phyloP scores from a whole-genome alignment of 2,113 vertebrate species.

The Charina bottae region DNA sequence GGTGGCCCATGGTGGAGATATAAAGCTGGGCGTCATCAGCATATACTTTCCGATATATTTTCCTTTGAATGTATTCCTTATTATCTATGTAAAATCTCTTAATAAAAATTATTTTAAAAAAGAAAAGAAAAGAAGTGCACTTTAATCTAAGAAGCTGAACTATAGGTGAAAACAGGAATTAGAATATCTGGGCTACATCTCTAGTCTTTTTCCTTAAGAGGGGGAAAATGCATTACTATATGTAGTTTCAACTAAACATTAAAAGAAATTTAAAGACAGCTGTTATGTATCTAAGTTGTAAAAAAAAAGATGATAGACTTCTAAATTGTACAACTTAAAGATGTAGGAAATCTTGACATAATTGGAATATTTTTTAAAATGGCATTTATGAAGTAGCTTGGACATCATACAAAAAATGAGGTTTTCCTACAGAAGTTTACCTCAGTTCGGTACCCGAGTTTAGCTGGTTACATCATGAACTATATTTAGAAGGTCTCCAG shows the following conservation, averaged over 20 bases:
- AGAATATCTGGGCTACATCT: background rate
- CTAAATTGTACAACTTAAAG: constrained; percentile 34
- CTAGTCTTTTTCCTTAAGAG: background rate
- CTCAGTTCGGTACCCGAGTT: constrained; percentile 53
- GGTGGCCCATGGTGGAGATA: too few relatives aligned
- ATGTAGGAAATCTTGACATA: constrained; percentile 41
- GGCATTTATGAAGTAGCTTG: constrained; percentile 41
- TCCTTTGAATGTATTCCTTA: too few relatives aligned
- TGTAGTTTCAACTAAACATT: constrained; percentile 9
- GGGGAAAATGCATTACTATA: background rate
- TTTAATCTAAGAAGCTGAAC: background rate
- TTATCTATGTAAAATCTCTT: too few relatives aligned
- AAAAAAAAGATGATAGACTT: background rate
- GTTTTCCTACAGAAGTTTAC: constrained; percentile 56
- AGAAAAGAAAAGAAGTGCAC: background rate
- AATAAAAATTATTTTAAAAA: too few relatives aligned
- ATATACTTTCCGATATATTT: too few relatives aligned
- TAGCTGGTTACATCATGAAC: constrained; percentile 66
- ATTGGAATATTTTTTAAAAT: constrained; percentile 50
- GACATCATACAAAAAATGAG: constrained; percentile 43
- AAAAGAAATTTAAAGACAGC: background rate
- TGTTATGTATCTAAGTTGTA: constrained; percentile 3
- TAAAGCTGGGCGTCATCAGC: too few relatives aligned
- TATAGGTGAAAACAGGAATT: background rate
- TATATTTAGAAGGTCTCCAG: constrained; percentile 70